Conservation (phyloP, 2,888 invertebrate species). For the Cosmia pyralina region DNA sequence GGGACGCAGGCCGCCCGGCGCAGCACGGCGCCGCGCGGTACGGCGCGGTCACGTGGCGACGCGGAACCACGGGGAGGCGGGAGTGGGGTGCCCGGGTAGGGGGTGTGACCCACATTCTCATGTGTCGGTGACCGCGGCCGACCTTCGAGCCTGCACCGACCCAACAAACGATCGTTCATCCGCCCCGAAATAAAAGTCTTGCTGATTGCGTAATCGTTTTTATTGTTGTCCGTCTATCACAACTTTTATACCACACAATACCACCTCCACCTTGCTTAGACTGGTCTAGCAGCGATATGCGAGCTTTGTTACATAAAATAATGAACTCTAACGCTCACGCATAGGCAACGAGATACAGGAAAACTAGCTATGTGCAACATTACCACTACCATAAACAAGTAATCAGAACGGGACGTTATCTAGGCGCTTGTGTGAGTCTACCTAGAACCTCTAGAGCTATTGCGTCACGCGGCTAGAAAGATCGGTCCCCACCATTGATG, state of each 20-base stretch:
- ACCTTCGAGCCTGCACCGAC: constrained; percentile 87
- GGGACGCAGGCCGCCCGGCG: constrained; percentile 1
- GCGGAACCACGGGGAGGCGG: constrained; percentile 48
- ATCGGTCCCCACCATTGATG: constrained; percentile 89
- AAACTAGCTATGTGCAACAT: constrained; percentile 59
- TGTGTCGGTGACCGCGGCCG: constrained; percentile 87
- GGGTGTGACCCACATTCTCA: constrained; percentile 84
- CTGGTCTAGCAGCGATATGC: constrained; percentile 6
- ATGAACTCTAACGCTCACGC: constrained; percentile 48
- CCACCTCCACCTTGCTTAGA: background rate
- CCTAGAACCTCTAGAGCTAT: constrained; percentile 81
- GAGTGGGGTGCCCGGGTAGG: constrained; percentile 68
- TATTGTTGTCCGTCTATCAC: constrained; percentile 73
- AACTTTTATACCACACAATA: constrained; percentile 45
- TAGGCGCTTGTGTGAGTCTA: constrained; percentile 76
- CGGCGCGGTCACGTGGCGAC: constrained; percentile 66
- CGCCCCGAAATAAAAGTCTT: constrained; percentile 79
- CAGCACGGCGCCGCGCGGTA: background rate
- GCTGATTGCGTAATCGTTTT: constrained; percentile 78
- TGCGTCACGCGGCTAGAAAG: constrained; percentile 89
- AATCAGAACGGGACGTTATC: constrained; percentile 79
- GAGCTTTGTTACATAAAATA: constrained; percentile 44
- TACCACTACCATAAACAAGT: constrained; percentile 69
- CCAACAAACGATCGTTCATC: constrained; percentile 77
- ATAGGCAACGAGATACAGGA: constrained; percentile 56